phyloP scores from a whole-genome alignment of 2,888 invertebrate genomes.

The Eudasyphora cyanicolor region DNA sequence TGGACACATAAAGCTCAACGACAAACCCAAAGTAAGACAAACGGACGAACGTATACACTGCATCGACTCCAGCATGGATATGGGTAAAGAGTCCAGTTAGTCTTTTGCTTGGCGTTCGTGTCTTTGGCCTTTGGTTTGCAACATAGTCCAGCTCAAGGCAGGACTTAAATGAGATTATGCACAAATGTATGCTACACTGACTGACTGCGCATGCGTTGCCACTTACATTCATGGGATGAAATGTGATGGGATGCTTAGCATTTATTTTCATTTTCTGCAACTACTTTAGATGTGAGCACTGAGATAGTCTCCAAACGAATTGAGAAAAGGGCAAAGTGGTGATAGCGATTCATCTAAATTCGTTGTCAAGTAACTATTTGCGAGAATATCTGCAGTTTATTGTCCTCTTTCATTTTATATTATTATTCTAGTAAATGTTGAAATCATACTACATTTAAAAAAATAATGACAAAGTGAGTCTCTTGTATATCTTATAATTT shows the following conservation, averaged over 20 bases:
- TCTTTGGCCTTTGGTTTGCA: slow-evolving; percentile 10
- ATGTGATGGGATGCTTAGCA: slow-evolving; percentile 32
- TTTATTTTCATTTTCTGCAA: slow-evolving; percentile 40
- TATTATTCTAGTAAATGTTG: neutral
- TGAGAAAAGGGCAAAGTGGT: neutral
- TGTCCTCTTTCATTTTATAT: neutral
- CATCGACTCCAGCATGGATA: slow-evolving; percentile 11
- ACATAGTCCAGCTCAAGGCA: slow-evolving; percentile 37
- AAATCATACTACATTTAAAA: no score
- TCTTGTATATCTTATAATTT: no score
- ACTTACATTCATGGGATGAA: slow-evolving; percentile 14
- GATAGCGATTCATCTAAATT: neutral
- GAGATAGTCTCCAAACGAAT: slow-evolving; percentile 2
- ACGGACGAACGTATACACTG: slow-evolving; percentile 9
- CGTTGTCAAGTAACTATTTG: neutral
- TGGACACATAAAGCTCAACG: slow-evolving; percentile 69
- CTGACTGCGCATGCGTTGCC: neutral
- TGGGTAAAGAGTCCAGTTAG: slow-evolving; percentile 43
- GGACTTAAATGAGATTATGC: slow-evolving; percentile 33
- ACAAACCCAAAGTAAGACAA: slow-evolving; percentile 43
- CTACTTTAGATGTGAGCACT: slow-evolving; percentile 29
- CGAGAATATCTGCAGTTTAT: neutral
- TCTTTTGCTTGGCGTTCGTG: neutral
- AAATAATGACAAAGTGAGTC: no score
- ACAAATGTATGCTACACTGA: neutral